Base-by-base conservation (phyloP, 92 coral and sea anemone genomes). In the Diadumene lineata region DNA sequence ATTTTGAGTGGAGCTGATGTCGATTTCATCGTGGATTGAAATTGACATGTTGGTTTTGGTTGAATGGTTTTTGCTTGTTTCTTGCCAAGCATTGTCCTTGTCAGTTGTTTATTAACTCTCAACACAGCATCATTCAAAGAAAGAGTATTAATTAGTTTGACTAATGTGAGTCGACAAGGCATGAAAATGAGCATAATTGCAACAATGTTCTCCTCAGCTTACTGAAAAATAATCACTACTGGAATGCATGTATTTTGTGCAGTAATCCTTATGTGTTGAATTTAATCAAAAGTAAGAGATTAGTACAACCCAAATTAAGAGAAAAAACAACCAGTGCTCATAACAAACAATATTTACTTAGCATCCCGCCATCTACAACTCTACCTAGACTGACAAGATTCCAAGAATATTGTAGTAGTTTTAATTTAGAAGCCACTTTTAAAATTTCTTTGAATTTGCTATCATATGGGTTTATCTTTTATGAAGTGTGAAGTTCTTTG, bases 21-120 rank as follows among this genome's bases (percentile, higher is more conserved):
- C 13, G 48, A 38, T 38, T 38, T 38, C 48, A 38, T 6, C 48
- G 6, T 13, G 13, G 13, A 38, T 13, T 13, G 48, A 58, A 62
- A 62, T 30, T 62, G 68, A 62, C 68, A 62, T 28, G 10, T 55
- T 70, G 19, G n/a, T 32, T 32, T 21, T 7, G 53, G 77, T 24
- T 56, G 77, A 56, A 6, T 33, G 4, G 77, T 18, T 33, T 44
- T 33, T 44, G 56, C 66, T 56, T 56, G 77, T 27, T 56, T 70
- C 50, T 9, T 22, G 64, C 44, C 62, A 72, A 51, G 75, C 55
- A 70, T 70, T 70, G 51, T 70, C 33, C 11, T 70, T 31, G 64
- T n/a, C 27, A 15, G 7, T 10, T 72, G 56, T 72, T 72, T 72
- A 72, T 66, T 43, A 43, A 44, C 31, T 21, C 26, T 56, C 28